Evolutionary conservation across 2,113 vertebrate genomes (phyloP).

Genomic region (Octodon degus): DNA sequence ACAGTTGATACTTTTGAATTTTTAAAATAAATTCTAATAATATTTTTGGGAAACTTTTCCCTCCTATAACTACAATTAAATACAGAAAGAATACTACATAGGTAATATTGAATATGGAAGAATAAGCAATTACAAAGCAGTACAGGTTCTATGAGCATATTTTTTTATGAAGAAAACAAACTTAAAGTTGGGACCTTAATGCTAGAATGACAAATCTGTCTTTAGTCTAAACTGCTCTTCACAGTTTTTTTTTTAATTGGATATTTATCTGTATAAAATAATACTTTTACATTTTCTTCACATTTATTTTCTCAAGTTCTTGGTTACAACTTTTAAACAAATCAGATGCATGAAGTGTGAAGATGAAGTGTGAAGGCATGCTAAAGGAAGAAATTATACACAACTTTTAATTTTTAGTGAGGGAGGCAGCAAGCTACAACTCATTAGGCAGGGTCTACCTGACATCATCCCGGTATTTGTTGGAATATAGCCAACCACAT

Average conservation of each 20-base stretch:
- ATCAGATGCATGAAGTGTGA: background rate
- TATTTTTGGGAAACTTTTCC: background rate
- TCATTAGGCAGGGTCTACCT: background rate
- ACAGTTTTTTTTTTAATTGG: background rate
- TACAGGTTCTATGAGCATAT: background rate
- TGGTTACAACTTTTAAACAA: background rate
- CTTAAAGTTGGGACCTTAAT: background rate
- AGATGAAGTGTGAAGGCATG: background rate
- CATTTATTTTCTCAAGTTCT: background rate
- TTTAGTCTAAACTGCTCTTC: background rate
- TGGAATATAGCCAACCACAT: background rate
- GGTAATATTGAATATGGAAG: background rate
- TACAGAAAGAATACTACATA: background rate
- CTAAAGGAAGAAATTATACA: background rate
- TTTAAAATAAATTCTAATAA: background rate
- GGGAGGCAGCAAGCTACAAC: background rate
- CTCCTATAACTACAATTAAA: background rate
- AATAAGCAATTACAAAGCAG: background rate
- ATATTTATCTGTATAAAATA: conserved; percentile 21
- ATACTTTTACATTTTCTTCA: background rate
- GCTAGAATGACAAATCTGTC: background rate
- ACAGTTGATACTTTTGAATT: background rate
- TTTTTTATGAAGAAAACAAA: background rate
- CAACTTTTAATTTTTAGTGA: background rate
- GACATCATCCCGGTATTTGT: background rate